Conservation (phyloP, 2,888 invertebrate genomes). For the Drosophila koepferae region DNA sequence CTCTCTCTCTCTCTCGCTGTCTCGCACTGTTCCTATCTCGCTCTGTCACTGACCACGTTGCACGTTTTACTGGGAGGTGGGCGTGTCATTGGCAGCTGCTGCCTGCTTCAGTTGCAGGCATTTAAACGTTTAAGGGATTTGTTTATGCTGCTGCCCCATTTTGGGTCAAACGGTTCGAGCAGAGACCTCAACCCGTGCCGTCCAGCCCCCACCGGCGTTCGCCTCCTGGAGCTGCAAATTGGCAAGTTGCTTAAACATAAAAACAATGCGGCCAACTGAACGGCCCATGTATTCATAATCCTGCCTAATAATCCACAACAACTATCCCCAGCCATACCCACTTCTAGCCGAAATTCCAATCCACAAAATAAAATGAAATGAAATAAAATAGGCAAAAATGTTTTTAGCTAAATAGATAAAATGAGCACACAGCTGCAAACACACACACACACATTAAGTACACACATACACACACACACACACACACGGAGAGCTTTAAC, state of each 20-base stretch:
- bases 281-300: constrained; percentile 77
- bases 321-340: constrained; percentile 13
- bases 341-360: background rate
- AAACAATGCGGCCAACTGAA: constrained; percentile 74
- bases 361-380: constrained; percentile 51
- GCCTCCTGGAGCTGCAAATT: constrained; percentile 50
- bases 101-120: constrained; percentile 64
- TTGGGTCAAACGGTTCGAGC: constrained; percentile 55
- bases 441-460: background rate
- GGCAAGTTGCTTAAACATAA: constrained; percentile 73
- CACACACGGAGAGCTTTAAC: background rate
- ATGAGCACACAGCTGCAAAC: constrained; percentile 47
- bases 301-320: constrained; percentile 73
- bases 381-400: constrained; percentile 59
- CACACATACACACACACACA: background rate
- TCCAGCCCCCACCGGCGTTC: background rate
- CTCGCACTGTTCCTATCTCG: background rate
- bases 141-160: constrained; percentile 67
- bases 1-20: too few species aligned
- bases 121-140: constrained; percentile 79
- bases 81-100: constrained; percentile 66
- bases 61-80: constrained; percentile 32
- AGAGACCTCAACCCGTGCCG: background rate
- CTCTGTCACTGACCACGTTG: constrained; percentile 16
- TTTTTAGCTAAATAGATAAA: constrained; percentile 54